A percentile compares a stretch with the other conserved stretches of the same genome.
phyloP scores from a whole-genome alignment of 2,797 vertebrate genomes.

The Coracias cyanogaster region DNA sequence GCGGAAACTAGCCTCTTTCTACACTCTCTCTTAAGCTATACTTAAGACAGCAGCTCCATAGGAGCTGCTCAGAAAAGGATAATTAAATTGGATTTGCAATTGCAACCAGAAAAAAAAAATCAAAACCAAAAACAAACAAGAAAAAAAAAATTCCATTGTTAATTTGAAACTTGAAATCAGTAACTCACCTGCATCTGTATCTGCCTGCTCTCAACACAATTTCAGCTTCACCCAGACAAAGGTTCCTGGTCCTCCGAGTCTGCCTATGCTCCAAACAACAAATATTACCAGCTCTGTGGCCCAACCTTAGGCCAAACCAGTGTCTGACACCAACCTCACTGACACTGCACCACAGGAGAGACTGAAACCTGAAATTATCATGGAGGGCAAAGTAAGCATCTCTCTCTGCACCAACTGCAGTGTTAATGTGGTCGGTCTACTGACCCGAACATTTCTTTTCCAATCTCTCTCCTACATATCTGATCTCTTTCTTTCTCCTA shows the following conservation, averaged over 20 bases:
- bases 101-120: not conserved
- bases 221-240: not conserved
- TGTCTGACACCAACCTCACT: not conserved
- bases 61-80: not conserved
- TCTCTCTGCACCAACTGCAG: not conserved
- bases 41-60: not conserved
- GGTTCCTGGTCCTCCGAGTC: not conserved
- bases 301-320: not conserved
- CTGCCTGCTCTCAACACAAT: not conserved
- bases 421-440: not conserved
- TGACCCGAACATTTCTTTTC: not conserved
- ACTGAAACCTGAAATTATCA: not conserved
- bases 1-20: not conserved
- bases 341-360: not conserved
- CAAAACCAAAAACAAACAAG: too few species aligned
- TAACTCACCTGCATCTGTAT: not conserved
- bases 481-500: not conserved
- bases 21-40: not conserved
- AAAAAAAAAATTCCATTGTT: accelerated
- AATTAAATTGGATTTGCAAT: not conserved
- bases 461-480: not conserved
- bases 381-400: not conserved
- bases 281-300: not conserved
- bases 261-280: not conserved
- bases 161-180: not conserved